Evolutionary conservation across 2,888 invertebrate species (phyloP).

Genomic region (Xestia sexstrigata): DNA sequence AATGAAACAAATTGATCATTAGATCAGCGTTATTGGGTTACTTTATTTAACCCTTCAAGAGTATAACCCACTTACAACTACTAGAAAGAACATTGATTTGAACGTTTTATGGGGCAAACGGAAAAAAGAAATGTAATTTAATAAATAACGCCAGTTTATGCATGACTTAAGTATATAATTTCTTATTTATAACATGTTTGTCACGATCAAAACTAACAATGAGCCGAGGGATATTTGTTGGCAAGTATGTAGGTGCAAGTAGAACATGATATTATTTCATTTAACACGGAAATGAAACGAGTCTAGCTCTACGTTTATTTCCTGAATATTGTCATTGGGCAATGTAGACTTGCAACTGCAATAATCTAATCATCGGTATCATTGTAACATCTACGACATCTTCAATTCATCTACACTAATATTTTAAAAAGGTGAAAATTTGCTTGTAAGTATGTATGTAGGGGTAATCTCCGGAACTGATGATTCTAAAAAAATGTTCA

Average conservation of each 20-base stretch:
- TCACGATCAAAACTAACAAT: constrained; percentile 26
- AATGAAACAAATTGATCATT: constrained; percentile 87
- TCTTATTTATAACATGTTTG: constrained; percentile 27
- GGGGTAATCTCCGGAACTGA: too few species aligned
- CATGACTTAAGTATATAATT: constrained; percentile 1
- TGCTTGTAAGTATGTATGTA: too few species aligned
- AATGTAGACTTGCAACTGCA: constrained; percentile 13
- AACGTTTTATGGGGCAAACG: not conserved
- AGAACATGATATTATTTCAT: constrained; percentile 19
- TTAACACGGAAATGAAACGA: constrained; percentile 41
- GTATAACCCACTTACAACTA: too few species aligned
- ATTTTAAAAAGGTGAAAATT: too few species aligned
- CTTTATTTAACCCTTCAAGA: not conserved
- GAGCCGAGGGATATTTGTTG: constrained; percentile 34
- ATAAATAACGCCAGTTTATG: not conserved
- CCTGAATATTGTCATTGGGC: constrained; percentile 38
- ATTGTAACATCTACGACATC: not conserved
- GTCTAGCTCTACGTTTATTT: constrained; percentile 19
- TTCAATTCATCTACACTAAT: not conserved
- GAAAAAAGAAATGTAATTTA: not conserved
- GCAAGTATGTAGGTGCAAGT: constrained; percentile 2
- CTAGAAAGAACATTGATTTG: not conserved
- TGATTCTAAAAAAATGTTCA: too few species aligned
- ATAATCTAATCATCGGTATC: not conserved
- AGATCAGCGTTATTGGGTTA: not conserved